Evolutionary conservation across 1,140 invertebrate species (phyloP), one percentile per base, ranked within the genome.

Genomic region (Dreissena polymorpha): DNA sequence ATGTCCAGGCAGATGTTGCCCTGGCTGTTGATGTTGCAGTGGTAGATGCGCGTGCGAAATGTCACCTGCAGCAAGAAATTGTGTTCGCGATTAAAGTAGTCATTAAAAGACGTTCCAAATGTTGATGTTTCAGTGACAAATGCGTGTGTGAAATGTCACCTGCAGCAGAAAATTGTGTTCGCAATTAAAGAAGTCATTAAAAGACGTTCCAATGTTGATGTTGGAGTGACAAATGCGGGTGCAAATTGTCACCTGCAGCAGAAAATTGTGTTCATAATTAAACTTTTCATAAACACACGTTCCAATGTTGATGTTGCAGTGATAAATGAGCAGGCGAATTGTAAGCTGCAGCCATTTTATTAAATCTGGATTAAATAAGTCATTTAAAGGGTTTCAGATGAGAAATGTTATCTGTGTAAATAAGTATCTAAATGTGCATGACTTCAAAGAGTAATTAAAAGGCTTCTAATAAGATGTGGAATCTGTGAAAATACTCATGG

Each of bases 221-320:
- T 93, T 93, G 79, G 91, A 92, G 80, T 93, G 93, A 80, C 93
- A 93, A 53, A 93, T 93, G 23, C 91, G 76, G 8, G 93, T 93
- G 87, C 97, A 95, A 94, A 99, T 99, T 93, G 97, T 98, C 69
- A 99, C 97, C 96, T 97, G 92, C 39, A 94, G 93, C 27, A 71
- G 7, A 29, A 71, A n/a, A 71, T 5, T 39, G 39, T 39, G 8
- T 39, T 39, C 8, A 8, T 8, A 39, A 39, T 39, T 2, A 39
- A 39, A 39, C 39, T 39, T 5, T 2, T 39, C 39, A 39, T 39
- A n/a, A 93, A 69, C 93, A 93, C 39, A 88, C 90, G 25, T 92
- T 92, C 81, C 93, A 90, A 73, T 93, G 87, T 93, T 93, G 55
- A 93, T 92, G 83, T 93, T 93, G 79, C 91, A 92, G 80, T 93